Conservation (phyloP, 2,113 vertebrate genomes). For the Pardalotus punctatus region DNA sequence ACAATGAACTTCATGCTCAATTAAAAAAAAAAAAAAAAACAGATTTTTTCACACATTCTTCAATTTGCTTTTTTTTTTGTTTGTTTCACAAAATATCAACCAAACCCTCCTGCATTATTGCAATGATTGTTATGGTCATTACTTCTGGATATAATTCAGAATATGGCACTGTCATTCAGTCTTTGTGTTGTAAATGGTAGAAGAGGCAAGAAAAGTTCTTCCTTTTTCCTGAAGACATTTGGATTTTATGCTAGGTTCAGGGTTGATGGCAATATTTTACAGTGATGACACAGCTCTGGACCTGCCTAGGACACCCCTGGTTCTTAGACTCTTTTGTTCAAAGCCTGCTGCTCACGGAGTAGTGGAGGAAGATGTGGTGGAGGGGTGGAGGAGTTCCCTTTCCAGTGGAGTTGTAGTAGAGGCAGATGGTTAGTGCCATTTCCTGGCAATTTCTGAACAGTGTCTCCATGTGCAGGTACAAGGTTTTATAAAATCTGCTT, state of each 20-base stretch:
- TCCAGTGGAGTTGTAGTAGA: not conserved
- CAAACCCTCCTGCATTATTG: rapidly evolving
- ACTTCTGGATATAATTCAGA: not conserved
- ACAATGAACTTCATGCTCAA: not conserved
- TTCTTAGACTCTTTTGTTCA: not conserved
- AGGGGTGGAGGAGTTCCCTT: not conserved
- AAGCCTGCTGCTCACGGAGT: not conserved
- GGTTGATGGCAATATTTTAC: not conserved
- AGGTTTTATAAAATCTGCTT: not conserved
- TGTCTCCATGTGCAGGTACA: not conserved
- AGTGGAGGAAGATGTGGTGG: not conserved
- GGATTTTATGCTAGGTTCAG: not conserved
- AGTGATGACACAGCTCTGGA: not conserved
- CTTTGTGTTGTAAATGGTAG: not conserved
- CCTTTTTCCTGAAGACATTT: not conserved
- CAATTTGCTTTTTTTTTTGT: not conserved
- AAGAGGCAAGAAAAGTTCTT: not conserved
- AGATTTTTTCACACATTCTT: not conserved
- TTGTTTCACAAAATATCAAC: not conserved
- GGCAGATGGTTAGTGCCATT: not conserved
- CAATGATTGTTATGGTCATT: not conserved
- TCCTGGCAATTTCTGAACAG: not conserved
- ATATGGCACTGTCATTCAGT: not conserved
- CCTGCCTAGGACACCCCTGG: rapidly evolving
- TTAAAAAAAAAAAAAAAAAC: not conserved